phyloP scores from a whole-genome alignment of 2,888 invertebrate genomes.

The Glomeris marginata region DNA sequence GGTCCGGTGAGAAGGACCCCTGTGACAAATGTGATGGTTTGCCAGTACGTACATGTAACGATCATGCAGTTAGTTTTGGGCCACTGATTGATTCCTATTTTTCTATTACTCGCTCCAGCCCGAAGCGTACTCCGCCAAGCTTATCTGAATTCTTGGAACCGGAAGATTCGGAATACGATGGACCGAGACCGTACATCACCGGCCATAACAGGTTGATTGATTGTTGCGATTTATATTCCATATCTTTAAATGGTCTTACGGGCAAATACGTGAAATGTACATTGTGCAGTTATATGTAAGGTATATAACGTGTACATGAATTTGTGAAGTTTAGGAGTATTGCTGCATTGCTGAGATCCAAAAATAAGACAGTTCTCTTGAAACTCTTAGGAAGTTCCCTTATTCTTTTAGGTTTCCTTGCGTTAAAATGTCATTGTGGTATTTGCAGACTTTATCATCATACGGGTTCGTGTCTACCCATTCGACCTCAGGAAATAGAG shows the following conservation, averaged over 20 bases:
- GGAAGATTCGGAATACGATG: constrained; percentile 60
- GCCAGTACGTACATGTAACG: constrained; percentile 32
- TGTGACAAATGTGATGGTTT: constrained; percentile 62
- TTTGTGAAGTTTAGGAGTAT: not conserved
- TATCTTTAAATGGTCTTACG: too few relatives aligned
- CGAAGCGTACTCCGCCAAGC: constrained; percentile 47
- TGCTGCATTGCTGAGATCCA: too few relatives aligned
- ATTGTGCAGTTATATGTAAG: too few relatives aligned
- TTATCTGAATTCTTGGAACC: constrained; percentile 76
- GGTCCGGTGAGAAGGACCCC: constrained; percentile 57
- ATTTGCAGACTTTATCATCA: constrained; percentile 68
- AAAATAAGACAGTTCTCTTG: not conserved
- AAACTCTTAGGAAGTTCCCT: not conserved
- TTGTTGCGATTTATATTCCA: not conserved
- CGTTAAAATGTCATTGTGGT: not conserved
- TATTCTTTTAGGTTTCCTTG: not conserved
- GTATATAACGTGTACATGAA: too few relatives aligned
- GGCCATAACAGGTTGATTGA: constrained; percentile 58
- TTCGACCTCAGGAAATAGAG: constrained; percentile 87
- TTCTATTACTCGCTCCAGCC: constrained; percentile 26
- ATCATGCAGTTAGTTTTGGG: not conserved
- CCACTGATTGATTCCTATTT: not conserved
- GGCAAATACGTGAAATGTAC: too few relatives aligned
- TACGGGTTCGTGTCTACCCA: constrained; percentile 81
- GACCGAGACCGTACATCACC: constrained; percentile 73